Evolutionary conservation across 2,888 invertebrate species (phyloP).

Genomic region (Phyto melanocephala): DNA sequence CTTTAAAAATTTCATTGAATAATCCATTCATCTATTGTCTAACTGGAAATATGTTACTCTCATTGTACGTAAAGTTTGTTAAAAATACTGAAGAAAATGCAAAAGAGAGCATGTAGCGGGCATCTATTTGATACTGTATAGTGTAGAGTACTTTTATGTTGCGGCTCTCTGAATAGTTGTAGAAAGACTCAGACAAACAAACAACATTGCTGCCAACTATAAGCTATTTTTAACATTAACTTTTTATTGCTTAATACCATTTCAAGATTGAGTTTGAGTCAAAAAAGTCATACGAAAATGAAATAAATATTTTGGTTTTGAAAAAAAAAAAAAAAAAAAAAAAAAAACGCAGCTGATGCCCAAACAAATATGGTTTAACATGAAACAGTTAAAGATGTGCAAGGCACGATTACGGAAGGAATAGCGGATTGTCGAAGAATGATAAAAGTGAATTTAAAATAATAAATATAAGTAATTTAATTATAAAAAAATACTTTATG

Average conservation of each 20-base stretch:
- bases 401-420: conserved; percentile 62
- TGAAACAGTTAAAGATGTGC: conserved; percentile 62
- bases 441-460: background rate
- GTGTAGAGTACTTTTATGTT: background rate
- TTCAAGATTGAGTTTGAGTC: conserved; percentile 19
- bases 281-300: conserved; percentile 25
- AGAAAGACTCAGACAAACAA: conserved; percentile 26
- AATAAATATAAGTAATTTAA: background rate
- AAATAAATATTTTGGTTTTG: conserved; percentile 1
- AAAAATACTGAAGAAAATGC: no score
- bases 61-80: no score
- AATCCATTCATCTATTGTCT: no score
- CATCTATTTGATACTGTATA: no score
- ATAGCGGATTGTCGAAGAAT: conserved; percentile 44
- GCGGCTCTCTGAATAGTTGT: conserved; percentile 22
- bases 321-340: no score
- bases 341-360: conserved; percentile 54
- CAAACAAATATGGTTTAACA: conserved; percentile 55
- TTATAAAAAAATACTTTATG: background rate
- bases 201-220: conserved; percentile 11
- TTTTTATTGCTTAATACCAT: conserved; percentile 6
- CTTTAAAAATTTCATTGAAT: no score
- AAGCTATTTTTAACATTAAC: conserved; percentile 16
- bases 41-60: no score
- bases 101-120: no score